A percentile compares a stretch with the other conserved stretches of the same genome.
Evolutionary conservation across 2,797 vertebrate genomes (phyloP).

Genomic region (Pygocentrus nattereri): DNA sequence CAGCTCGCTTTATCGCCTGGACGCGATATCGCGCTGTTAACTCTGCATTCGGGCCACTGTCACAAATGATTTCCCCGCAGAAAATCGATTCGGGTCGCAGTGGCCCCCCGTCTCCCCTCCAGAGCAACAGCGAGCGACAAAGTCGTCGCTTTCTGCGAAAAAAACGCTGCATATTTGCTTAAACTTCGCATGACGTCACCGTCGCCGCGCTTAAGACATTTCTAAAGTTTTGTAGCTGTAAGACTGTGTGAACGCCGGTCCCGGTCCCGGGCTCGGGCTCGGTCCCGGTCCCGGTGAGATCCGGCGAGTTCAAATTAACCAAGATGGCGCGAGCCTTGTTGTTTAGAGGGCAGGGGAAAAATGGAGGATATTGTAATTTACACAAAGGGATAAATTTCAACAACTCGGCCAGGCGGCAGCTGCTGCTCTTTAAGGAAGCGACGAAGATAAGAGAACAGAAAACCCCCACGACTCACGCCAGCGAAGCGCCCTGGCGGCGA

Average conservation of each 20-base stretch:
- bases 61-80: neutral
- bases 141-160: slow-evolving; percentile 35
- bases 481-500: slow-evolving; percentile 45
- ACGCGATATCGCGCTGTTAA: neutral
- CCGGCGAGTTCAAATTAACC: slow-evolving; percentile 88
- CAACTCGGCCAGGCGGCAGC: slow-evolving; percentile 88
- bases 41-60: neutral
- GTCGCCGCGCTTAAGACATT: slow-evolving; percentile 70
- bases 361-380: slow-evolving; percentile 99
- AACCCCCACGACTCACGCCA: slow-evolving; percentile 52
- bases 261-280: slow-evolving; percentile 67
- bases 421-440: slow-evolving; percentile 85
- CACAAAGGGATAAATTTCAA: slow-evolving; percentile 99
- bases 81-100: neutral
- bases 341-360: slow-evolving; percentile 94
- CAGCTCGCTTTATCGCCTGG: neutral
- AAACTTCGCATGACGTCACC: slow-evolving; percentile 87
- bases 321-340: slow-evolving; percentile 99
- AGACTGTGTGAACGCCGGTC: slow-evolving; percentile 71
- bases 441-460: slow-evolving; percentile 79
- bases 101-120: neutral
- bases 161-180: slow-evolving; percentile 62
- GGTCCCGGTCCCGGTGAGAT: slow-evolving; percentile 76
- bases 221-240: slow-evolving; percentile 80
- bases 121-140: neutral